A percentile compares a stretch with the other conserved stretches of the same genome.
Conservation (phyloP, 30 jellyfish, hydroid and myxozoan genomes). For the Hydractinia symbiolongicarpus region DNA sequence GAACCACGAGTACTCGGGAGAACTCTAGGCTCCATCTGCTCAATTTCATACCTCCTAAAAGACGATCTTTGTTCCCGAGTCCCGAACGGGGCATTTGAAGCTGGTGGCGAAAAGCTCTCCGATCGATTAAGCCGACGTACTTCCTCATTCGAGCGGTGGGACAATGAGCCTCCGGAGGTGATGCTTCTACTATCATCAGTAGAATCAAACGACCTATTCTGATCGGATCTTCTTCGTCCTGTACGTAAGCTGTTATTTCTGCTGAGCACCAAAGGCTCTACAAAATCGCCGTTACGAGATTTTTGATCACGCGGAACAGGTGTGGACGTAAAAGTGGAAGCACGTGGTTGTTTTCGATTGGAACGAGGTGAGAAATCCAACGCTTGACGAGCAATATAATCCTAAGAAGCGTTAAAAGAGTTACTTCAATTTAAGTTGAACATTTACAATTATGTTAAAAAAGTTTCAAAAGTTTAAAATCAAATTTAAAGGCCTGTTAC, state of each 20-base stretch:
- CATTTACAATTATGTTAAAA: background rate
- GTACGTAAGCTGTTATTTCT: conserved; percentile 9
- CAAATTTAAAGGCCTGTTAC: background rate
- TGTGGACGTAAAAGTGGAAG: background rate
- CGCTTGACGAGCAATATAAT: conserved; percentile 13
- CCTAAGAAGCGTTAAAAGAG: background rate
- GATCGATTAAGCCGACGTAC: conserved; percentile 5
- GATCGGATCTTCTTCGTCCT: background rate
- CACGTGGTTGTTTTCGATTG: background rate
- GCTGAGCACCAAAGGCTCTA: background rate
- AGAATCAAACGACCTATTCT: background rate
- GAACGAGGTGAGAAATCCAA: conserved; percentile 20
- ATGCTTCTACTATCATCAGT: background rate
- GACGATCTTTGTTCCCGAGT: conserved; percentile 31
- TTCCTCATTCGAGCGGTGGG: background rate
- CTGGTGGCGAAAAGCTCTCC: conserved; percentile 30
- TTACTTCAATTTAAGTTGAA: background rate
- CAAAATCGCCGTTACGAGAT: background rate
- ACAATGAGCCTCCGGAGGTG: background rate
- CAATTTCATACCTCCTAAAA: conserved; percentile 27
- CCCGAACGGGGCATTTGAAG: conserved; percentile 20
- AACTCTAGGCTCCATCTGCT: conserved; percentile 33
- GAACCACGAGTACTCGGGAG: background rate
- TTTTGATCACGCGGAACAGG: conserved; percentile 10
- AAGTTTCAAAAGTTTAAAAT: background rate